Evolutionary conservation across 2,113 vertebrate species (phyloP).

Genomic region (Ornithorhynchus anatinus): DNA sequence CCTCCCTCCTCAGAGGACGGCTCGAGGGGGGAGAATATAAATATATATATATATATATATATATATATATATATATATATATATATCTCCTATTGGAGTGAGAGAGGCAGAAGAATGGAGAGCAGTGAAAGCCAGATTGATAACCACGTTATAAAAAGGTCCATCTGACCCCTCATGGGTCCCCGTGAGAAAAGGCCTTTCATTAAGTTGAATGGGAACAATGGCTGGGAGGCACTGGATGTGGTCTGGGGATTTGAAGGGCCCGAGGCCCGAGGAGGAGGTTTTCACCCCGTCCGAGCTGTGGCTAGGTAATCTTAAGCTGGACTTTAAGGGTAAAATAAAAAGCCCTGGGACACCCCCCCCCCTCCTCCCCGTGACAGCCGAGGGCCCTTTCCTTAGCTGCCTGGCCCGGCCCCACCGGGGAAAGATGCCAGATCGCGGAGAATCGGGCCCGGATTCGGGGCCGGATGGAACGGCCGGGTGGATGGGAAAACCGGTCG

Average conservation of each 20-base stretch:
- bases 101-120: slow-evolving; percentile 36
- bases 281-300: slow-evolving; percentile 43
- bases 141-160: slow-evolving; percentile 44
- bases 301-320: slow-evolving; percentile 45
- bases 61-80: no score
- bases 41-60: no score
- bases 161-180: slow-evolving; percentile 41
- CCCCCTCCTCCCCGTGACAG: no score
- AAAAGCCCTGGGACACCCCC: no score
- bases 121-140: slow-evolving; percentile 57
- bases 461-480: no score
- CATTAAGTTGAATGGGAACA: slow-evolving; percentile 59
- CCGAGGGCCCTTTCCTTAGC: no score
- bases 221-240: slow-evolving; percentile 42
- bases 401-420: no score
- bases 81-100: slow-evolving; percentile 52
- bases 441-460: no score
- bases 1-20: slow-evolving; percentile 30
- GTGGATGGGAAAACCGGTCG: no score
- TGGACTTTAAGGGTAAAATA: no score
- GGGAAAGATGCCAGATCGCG: no score
- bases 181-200: slow-evolving; percentile 61
- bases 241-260: slow-evolving; percentile 18
- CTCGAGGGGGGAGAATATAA: slow-evolving; percentile 54
- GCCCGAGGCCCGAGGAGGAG: background rate